Base-by-base conservation (phyloP, 2,888 invertebrate species). In the Dione vanillae region DNA sequence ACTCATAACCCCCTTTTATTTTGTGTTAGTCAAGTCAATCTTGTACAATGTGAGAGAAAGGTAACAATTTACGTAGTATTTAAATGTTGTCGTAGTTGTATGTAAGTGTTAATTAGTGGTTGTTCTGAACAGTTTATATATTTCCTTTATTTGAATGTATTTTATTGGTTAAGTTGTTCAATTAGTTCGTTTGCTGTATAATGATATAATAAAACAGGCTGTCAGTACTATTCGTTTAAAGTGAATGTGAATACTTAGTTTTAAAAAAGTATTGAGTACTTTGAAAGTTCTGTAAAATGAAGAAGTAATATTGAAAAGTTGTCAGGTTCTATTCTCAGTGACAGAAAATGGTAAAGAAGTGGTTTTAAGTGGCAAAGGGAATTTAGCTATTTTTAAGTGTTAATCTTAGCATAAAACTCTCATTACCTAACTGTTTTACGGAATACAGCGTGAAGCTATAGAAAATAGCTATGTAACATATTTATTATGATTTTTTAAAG, bases 31-130 rank as follows among this genome's bases (percentile, higher is more conserved):
- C 67, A 68, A 74, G 62, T 72, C 65, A 65, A 69, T 70, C 72
- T 74, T 69, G 74, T 72, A 74, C 74, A 78, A 89, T 88, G 86
- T 85, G 88, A 84, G 79, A 84, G 76, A 69, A 84, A 91, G 91
- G 91, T 91, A 90, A 73, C 77, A 47, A 76, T 72, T 75, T 56
- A 10, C 75, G 70, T 71, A 70, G 64, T 72, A 73, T 62, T 71
- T 70, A 61, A 45, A 41, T 27, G 52, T 58, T 68, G 59, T 69
- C 16, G 16, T 68, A 61, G 65, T 56, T 69, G 65, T 51, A 45
- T 54, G 35, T 61, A 35, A 45, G n/a, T 20, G 14, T 54, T 35
- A 41, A 8, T 41, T 59, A 41, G 62, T 62, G 49, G 45, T 45
- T 51, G 45, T 61, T 12, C 0, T 1, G 11, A 59, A 20, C 14